Base-by-base conservation (phyloP, 1,140 invertebrate genomes). In the Euglossa dilemma region DNA sequence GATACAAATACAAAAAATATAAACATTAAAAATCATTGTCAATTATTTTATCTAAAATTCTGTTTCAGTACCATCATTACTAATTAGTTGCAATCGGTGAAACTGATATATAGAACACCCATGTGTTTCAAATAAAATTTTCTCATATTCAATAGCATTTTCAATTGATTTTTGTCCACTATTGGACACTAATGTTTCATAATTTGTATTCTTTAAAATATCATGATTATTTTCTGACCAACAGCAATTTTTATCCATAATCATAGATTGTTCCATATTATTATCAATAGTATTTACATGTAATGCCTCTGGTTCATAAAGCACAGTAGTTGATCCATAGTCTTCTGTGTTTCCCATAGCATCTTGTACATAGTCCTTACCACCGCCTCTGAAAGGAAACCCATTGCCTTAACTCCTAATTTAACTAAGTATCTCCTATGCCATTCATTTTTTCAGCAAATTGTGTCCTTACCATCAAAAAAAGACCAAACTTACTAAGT, bases 41-140 rank as follows among this genome's bases (percentile, higher is more conserved):
- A 77, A 72, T 77, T 64, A 63, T 57, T 20, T 63, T 56, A 76
- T 52, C 90, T 83, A 93, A 81, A 93, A 93, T 83, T 93, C 93
- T 73, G 92, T 76, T 57, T 93, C 92, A 18, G 72, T 79, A 80
- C 64, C 73, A 66, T 90, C 84, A 64, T 73, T 90, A 75, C 80
- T 85, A 45, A 86, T 36, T 23, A 88, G 83, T 81, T 87, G 87
- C 73, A 91, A 86, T 25, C 90, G 81, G 71, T 91, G 84, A 78
- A 92, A 89, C 80, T 94, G 93, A 83, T 94, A 93, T 63, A 88
- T 74, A 16, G 90, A 89, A 78, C 93, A 93, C 73, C 93, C 93
- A 83, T 94, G 93, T 52, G 93, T 93, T 81, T 93, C 86, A 80
- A 94, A 90, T 83, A 93, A 89, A 92, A 93, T 92, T 16, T 90